Conservation (phyloP, 2,888 invertebrate genomes). For the Dichetophora obliterata region DNA sequence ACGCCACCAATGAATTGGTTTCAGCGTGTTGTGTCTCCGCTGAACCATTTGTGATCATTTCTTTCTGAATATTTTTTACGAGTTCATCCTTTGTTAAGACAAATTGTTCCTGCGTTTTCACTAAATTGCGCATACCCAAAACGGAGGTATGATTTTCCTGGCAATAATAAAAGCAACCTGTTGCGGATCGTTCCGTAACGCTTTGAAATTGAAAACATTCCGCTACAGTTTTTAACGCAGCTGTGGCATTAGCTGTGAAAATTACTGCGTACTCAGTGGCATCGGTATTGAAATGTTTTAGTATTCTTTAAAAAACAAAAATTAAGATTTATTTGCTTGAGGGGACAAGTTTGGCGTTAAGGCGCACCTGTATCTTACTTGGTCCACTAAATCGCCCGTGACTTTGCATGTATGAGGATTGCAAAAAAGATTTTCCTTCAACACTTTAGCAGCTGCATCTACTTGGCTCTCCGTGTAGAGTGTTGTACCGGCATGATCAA, state of each 20-base stretch:
- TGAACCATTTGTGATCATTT: neutral
- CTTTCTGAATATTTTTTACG: constrained; percentile 63
- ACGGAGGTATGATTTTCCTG: constrained; percentile 97
- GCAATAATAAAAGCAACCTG: constrained; percentile 82
- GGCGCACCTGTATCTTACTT: constrained; percentile 80
- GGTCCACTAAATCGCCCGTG: constrained; percentile 88
- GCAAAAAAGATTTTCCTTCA: constrained; percentile 81
- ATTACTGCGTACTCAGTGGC: constrained; percentile 86
- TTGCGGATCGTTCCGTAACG: constrained; percentile 17
- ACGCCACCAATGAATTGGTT: constrained; percentile 79
- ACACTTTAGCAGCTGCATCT: constrained; percentile 74
- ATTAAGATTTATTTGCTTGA: neutral
- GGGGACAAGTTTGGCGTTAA: neutral
- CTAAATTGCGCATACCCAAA: constrained; percentile 88
- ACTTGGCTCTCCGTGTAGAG: constrained; percentile 85
- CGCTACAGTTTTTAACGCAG: constrained; percentile 84
- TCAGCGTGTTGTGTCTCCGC: neutral
- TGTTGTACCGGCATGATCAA: constrained; percentile 92
- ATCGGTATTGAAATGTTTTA: constrained; percentile 87
- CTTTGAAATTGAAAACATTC: constrained; percentile 80
- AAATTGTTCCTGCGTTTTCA: constrained; percentile 73
- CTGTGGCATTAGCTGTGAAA: constrained; percentile 96
- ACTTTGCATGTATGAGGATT: constrained; percentile 92
- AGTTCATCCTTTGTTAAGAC: constrained; percentile 75
- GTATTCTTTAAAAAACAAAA: constrained; percentile 73